phyloP scores from a whole-genome alignment of 2,797 vertebrate genomes.

The Pempheris klunzingeri region DNA sequence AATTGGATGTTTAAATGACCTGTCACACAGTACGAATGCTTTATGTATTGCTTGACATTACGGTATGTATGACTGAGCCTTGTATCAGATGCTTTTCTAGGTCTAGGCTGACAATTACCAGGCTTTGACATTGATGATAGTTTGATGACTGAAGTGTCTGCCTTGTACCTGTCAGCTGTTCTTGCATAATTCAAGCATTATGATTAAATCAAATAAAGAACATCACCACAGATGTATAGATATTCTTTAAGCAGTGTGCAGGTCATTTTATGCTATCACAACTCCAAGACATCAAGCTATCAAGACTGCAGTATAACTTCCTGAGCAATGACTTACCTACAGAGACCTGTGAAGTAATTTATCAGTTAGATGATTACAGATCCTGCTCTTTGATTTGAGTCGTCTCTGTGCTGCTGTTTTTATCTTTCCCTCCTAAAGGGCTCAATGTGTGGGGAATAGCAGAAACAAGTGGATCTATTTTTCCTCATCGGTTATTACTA shows the following conservation, averaged over 20 bases:
- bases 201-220: neutral
- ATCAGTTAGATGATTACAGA: conserved; percentile 66
- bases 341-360: conserved; percentile 64
- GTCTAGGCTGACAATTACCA: neutral
- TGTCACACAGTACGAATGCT: no score
- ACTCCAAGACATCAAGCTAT: conserved; percentile 11
- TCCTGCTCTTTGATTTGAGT: conserved; percentile 49
- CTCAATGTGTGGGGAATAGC: conserved; percentile 35
- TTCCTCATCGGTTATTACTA: conserved; percentile 47
- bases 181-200: neutral
- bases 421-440: conserved; percentile 34
- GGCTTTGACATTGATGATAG: neutral
- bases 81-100: neutral
- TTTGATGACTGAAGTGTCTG: no score
- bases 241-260: conserved; percentile 10
- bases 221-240: neutral
- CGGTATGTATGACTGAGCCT: no score
- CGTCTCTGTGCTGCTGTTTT: conserved; percentile 40
- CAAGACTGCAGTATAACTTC: conserved; percentile 19
- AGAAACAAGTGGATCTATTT: conserved; percentile 33
- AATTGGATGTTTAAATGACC: no score
- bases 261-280: conserved; percentile 18
- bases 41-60: no score
- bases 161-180: neutral
- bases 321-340: conserved; percentile 59